Base-by-base conservation (phyloP, 1,140 invertebrate species). In the Drosophila oshimai region DNA sequence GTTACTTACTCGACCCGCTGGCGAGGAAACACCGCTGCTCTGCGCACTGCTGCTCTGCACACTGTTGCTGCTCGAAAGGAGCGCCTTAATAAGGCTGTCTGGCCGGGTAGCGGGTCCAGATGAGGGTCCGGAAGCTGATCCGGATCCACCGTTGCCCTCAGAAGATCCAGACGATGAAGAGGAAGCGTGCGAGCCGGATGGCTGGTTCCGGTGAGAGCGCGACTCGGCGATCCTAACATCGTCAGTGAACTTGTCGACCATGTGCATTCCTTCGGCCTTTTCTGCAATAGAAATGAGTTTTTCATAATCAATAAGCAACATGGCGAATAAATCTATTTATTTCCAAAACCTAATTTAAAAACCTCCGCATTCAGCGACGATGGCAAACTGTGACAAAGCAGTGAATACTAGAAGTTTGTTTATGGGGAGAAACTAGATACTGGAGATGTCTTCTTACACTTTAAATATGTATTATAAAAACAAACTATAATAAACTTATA, bases 61-160 rank as follows among this genome's bases (percentile, higher is more conserved):
- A 13, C 41, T 53, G 41, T 24, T 65, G 46, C 41, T 72, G 53
- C 54, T 79, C 9, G 79, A 75, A 2, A 86, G 47, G 9, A 71
- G 57, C 3, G 81, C 80, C 37, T 84, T 79, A 10, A 84, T 86
- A 0, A 84, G 29, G 15, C 65, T 84, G 7, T 87, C 80, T 0
- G 70, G 74, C 0, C 70, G 55, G 3, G 34, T 7, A n/a, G 29
- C n/a, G 6, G 33, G 24, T 26, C 37, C 26, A 15, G n/a, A n/a
- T n/a, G n/a, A n/a, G n/a, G n/a, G n/a, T n/a, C n/a, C n/a, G n/a
- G n/a, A n/a, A n/a, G n/a, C n/a, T n/a, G n/a, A n/a, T n/a, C n/a
- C n/a, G n/a, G n/a, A n/a, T n/a, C n/a, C n/a, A 13, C 15, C n/a
- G 2, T 6, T 12, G 9, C 31, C 13, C 3, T 15, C 41, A n/a